phyloP scores from a whole-genome alignment of 2,888 invertebrate genomes.

The Brachylomia viminalis region DNA sequence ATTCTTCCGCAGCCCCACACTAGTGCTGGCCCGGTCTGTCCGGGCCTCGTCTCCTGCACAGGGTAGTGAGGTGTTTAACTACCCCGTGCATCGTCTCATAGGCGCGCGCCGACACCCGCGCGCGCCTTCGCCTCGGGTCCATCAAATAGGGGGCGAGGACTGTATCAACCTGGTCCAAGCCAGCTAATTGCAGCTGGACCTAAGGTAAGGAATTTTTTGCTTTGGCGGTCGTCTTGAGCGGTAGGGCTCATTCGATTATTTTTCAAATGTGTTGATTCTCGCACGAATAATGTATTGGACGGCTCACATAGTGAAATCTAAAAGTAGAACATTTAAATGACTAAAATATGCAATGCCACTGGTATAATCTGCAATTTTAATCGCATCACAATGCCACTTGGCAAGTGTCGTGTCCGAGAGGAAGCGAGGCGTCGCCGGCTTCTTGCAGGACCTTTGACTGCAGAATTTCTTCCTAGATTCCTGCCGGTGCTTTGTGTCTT shows the following conservation, averaged over 20 bases:
- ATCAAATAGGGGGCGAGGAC: no score
- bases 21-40: no score
- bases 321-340: background rate
- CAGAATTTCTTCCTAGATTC: constrained; percentile 73
- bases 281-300: background rate
- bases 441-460: constrained; percentile 72
- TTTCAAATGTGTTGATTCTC: background rate
- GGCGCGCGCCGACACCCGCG: no score
- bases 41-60: no score
- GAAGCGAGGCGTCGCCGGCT: constrained; percentile 30
- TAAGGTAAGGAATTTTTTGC: background rate
- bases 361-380: constrained; percentile 44
- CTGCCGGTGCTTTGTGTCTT: constrained; percentile 76
- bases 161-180: background rate
- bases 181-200: background rate
- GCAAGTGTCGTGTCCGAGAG: constrained; percentile 47
- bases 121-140: no score
- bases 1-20: no score
- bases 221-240: background rate
- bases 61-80: no score
- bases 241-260: background rate
- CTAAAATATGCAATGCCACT: background rate
- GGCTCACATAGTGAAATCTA: background rate
- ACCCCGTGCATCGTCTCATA: no score
- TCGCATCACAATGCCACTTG: constrained; percentile 39